Percentiles rank a stretch among this genome's conserved stretches.
These are phyloP conservation scores for Ochropleura plecta DNA, from an alignment of 2,888 invertebrate genomes.

Conservation along the genomic window DNA sequence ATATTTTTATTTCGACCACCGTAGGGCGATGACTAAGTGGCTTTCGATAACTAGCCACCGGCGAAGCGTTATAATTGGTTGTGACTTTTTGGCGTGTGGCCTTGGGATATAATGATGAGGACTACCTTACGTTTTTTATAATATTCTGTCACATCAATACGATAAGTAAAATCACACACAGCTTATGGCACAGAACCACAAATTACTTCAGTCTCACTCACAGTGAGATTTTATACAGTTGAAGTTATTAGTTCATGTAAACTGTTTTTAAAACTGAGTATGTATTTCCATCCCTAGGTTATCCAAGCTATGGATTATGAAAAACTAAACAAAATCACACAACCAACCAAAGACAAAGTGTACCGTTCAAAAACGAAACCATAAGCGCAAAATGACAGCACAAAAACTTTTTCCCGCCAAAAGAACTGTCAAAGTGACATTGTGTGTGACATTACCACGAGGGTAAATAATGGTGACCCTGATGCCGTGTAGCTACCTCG, in stretches of 20 bases:
- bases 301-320: slow-evolving; percentile 76
- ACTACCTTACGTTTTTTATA: slow-evolving; percentile 39
- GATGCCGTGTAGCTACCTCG: slow-evolving; percentile 92
- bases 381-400: slow-evolving; percentile 82
- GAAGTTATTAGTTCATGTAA: neutral
- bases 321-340: slow-evolving; percentile 67
- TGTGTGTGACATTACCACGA: slow-evolving; percentile 77
- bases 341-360: slow-evolving; percentile 69
- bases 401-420: slow-evolving; percentile 81
- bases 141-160: neutral
- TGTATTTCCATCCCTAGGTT: slow-evolving; percentile 52
- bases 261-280: neutral
- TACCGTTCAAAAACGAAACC: slow-evolving; percentile 76
- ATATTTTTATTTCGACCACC: slow-evolving; percentile 78
- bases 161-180: slow-evolving; percentile 27
- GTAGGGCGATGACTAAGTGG: slow-evolving; percentile 86
- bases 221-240: neutral
- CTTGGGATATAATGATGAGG: slow-evolving; percentile 45
- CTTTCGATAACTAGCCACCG: slow-evolving; percentile 87
- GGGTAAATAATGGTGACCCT: slow-evolving; percentile 91
- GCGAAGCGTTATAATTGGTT: slow-evolving; percentile 82
- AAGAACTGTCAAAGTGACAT: slow-evolving; percentile 86
- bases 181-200: neutral
- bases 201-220: neutral
- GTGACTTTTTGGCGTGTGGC: slow-evolving; percentile 75